These are phyloP conservation scores for Lasioglossum figueresi DNA, from an alignment of 2,888 invertebrate species.

Conservation along the genomic window DNA sequence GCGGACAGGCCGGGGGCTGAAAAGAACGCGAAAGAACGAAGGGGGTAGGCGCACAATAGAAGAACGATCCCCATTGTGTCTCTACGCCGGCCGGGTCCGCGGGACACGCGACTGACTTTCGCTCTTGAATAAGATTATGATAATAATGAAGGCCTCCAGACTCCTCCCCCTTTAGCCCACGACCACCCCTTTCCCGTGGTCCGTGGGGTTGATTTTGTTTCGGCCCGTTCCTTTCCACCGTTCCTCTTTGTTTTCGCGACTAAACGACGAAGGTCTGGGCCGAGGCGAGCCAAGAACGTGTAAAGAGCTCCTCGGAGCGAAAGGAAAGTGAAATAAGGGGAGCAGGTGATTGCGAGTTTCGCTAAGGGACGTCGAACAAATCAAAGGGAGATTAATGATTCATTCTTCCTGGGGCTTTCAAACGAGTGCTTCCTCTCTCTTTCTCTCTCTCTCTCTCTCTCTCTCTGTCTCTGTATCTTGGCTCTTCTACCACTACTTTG, in stretches of 20 bases:
- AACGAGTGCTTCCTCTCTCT: not conserved
- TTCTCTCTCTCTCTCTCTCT: not conserved
- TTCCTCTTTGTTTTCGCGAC: constrained; percentile 17
- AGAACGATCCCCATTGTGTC: constrained; percentile 74
- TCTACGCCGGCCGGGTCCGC: constrained; percentile 60
- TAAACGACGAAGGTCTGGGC: constrained; percentile 24
- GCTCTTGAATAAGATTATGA: constrained; percentile 82
- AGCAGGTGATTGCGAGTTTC: constrained; percentile 39
- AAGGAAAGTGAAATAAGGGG: constrained; percentile 33
- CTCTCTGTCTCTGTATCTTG: not conserved
- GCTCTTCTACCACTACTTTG: too few species aligned
- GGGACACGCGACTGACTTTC: constrained; percentile 80
- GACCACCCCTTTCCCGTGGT: constrained; percentile 14
- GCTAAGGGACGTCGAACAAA: constrained; percentile 41
- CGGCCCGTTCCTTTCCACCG: constrained; percentile 54
- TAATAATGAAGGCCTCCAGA: constrained; percentile 76
- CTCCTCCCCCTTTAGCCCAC: constrained; percentile 33
- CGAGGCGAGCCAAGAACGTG: constrained; percentile 27
- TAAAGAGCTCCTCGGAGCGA: constrained; percentile 23
- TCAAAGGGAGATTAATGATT: constrained; percentile 57
- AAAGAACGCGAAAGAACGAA: constrained; percentile 61
- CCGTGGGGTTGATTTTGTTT: constrained; percentile 74
- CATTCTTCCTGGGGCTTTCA: constrained; percentile 26
- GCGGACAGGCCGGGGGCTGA: constrained; percentile 44
- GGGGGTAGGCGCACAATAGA: constrained; percentile 71